Conservation (phyloP, 2,888 invertebrate species). For the Amiota minor region DNA sequence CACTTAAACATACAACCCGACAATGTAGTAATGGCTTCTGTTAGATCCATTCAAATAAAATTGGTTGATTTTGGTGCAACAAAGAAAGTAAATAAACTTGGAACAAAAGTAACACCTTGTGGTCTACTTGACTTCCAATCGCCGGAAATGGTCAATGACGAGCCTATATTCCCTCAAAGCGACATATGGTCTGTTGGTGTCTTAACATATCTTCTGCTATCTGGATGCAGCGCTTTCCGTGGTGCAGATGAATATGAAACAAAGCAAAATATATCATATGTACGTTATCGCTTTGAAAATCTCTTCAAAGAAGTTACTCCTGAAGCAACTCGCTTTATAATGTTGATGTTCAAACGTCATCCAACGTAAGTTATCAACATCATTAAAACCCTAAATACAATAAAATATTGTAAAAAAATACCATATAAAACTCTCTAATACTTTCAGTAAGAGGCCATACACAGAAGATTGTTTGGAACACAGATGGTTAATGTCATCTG, state of each 20-base stretch:
- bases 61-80: conserved; percentile 94
- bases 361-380: conserved; percentile 80
- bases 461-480: conserved; percentile 97
- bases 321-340: conserved; percentile 93
- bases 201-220: conserved; percentile 91
- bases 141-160: conserved; percentile 91
- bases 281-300: conserved; percentile 93
- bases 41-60: conserved; percentile 89
- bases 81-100: conserved; percentile 85
- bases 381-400: neutral
- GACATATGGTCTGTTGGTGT: conserved; percentile 98
- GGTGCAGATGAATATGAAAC: conserved; percentile 89
- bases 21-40: conserved; percentile 92
- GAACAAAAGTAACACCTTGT: conserved; percentile 78
- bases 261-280: conserved; percentile 91
- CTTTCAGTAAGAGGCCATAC: conserved; percentile 89
- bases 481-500: conserved; percentile 93
- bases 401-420: neutral
- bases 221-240: conserved; percentile 92
- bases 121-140: conserved; percentile 86
- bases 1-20: conserved; percentile 95
- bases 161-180: conserved; percentile 89
- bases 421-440: neutral
- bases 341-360: conserved; percentile 94
- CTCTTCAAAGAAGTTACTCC: conserved; percentile 95